These are phyloP conservation scores for Nyctibius grandis DNA, from an alignment of 2,797 vertebrate species.

Conservation along the genomic window DNA sequence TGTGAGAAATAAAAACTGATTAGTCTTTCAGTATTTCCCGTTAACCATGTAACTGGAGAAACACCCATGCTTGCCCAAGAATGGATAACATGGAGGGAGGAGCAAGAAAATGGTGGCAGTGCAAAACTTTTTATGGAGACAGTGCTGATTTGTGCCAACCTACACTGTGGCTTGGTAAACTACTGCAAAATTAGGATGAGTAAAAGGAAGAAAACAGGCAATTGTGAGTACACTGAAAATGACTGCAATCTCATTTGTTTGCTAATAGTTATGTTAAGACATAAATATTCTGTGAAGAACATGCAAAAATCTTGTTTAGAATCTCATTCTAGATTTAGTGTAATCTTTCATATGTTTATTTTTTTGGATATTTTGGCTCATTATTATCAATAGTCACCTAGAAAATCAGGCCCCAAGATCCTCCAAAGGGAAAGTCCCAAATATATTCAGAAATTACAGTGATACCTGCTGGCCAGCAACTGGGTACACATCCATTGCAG, in stretches of 20 bases:
- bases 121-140: neutral
- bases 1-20: neutral
- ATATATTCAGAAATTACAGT: neutral
- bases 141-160: neutral
- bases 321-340: neutral
- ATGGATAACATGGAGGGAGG: neutral
- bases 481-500: neutral
- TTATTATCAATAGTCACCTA: neutral
- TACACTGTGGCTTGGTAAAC: neutral
- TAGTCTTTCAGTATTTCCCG: neutral
- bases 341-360: neutral
- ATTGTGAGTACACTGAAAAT: neutral
- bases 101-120: neutral
- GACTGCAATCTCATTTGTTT: neutral
- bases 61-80: fast-evolving
- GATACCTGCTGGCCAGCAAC: neutral
- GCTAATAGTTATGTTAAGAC: neutral
- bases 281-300: neutral
- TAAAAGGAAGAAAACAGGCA: neutral
- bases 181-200: neutral
- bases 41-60: neutral
- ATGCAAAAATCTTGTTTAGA: neutral
- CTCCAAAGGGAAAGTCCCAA: neutral
- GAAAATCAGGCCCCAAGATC: neutral
- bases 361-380: neutral